Evolutionary conservation across 2,113 vertebrate species (phyloP), one percentile per base, ranked within the genome.

Genomic region (Ariopsis seemanni): DNA sequence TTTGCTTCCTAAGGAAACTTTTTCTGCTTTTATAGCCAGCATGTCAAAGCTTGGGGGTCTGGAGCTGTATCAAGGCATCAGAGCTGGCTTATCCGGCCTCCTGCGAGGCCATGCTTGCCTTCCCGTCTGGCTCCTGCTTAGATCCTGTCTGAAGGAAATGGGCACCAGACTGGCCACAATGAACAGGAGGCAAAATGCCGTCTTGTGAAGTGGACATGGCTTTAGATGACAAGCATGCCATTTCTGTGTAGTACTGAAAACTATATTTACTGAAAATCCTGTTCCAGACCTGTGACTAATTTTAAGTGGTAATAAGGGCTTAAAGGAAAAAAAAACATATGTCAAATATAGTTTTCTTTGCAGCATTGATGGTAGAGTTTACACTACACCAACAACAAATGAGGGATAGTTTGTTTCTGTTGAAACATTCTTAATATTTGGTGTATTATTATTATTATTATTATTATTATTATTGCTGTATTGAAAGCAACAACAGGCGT

Each of bases 81-180:
- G 90, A 90, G 92, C 92, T 92, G 91, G 90, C 94, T 94, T 91
- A 91, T 94, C 92, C 91, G 92, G 92, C 93, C 94, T 93, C 93
- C 92, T 93, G 91, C 92, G 91, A 92, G 90, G 93, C 91, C 89
- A 84, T 85, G 91, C 89, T 91, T 89, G 89, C 91, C 92, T 88
- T 90, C 91, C 92, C 90, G 90, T 93, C 93, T 93, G 93, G 92
- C 91, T 94, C 92, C 92, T 90, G 89, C 92, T 91, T 90, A 89
- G 87, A 89, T 90, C 91, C 89, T 88, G 90, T 92, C 91, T 93
- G 88, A 91, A 94, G 94, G 93, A 94, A 93, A 91, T 91, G 87
- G 93, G 91, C 92, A 92, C 90, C 89, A 91, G 90, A 91, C 90
- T 87, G 89, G 90, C 72, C 85, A 85, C 82, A 69, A 55, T 83